phyloP scores from a whole-genome alignment of 1,140 invertebrate genomes.

The Nylanderia fulva region DNA sequence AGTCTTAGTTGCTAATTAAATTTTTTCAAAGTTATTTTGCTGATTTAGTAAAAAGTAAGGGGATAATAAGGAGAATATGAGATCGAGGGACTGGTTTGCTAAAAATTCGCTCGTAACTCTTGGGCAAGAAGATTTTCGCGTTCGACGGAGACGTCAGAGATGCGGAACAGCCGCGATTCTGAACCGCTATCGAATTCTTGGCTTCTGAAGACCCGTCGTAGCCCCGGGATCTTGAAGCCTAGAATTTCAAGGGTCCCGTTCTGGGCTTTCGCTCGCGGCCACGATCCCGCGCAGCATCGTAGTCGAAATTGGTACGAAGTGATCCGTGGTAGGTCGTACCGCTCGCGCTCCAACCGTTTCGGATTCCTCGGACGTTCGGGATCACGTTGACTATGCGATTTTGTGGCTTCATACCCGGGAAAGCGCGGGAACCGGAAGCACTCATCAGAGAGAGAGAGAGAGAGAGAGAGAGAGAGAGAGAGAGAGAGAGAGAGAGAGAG shows the following conservation, averaged over 20 bases:
- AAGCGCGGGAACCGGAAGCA: constrained; percentile 63
- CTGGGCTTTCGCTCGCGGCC: constrained; percentile 70
- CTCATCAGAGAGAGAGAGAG: constrained; percentile 49
- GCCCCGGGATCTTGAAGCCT: constrained; percentile 56
- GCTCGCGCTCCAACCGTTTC: constrained; percentile 74
- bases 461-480: too few relatives aligned
- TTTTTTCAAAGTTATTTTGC: too few relatives aligned
- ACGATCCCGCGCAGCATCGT: constrained; percentile 72
- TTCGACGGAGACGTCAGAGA: constrained; percentile 31
- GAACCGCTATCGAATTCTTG: constrained; percentile 69
- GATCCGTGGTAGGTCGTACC: constrained; percentile 73
- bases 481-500: too few relatives aligned
- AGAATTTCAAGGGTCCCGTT: constrained; percentile 74
- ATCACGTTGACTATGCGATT: constrained; percentile 73
- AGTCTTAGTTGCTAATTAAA: too few relatives aligned
- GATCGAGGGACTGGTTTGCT: neutral
- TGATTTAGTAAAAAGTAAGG: neutral
- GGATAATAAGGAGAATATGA: neutral
- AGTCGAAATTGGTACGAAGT: constrained; percentile 70
- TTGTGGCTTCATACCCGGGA: constrained; percentile 74
- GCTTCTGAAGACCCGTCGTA: constrained; percentile 65
- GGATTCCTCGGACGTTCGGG: constrained; percentile 73
- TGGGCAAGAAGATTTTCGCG: neutral
- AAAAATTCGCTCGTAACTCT: neutral
- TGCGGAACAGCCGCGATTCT: constrained; percentile 61